Conservation (phyloP, 2,888 invertebrate genomes). For the Ormyrus pomaceus region DNA sequence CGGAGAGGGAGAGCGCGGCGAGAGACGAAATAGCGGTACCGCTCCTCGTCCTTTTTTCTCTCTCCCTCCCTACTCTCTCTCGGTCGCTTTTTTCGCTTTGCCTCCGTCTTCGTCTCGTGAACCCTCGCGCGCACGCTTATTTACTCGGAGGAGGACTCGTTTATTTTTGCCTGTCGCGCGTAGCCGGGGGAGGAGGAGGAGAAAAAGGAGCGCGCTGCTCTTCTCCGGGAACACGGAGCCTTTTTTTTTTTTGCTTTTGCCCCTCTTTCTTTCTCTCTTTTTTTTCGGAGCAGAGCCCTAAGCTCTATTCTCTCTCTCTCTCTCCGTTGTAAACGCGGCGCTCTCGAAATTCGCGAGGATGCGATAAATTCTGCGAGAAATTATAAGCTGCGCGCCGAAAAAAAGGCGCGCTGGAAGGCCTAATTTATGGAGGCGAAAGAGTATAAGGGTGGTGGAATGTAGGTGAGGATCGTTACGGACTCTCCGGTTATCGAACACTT, state of each 20-base stretch:
- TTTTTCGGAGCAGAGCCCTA: not conserved
- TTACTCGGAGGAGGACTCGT: slow-evolving; percentile 39
- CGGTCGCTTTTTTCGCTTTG: not conserved
- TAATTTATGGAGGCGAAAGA: too few relatives aligned
- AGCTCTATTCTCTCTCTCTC: not conserved
- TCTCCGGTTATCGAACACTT: not conserved
- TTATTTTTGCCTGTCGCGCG: slow-evolving; percentile 49
- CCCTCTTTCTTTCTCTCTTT: not conserved
- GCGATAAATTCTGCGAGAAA: slow-evolving; percentile 47
- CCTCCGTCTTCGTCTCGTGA: not conserved
- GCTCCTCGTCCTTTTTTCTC: slow-evolving; percentile 12
- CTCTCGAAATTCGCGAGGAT: slow-evolving; percentile 42
- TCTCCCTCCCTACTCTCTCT: slow-evolving; percentile 16
- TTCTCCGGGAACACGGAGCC: slow-evolving; percentile 19
- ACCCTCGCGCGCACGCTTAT: slow-evolving; percentile 32
- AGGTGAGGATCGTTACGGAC: not conserved
- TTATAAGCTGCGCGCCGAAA: slow-evolving; percentile 19
- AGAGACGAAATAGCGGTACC: slow-evolving; percentile 59
- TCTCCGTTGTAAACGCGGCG: slow-evolving; percentile 4
- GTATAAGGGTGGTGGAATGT: not conserved
- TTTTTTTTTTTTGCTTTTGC: not conserved
- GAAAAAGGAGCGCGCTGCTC: slow-evolving; percentile 30
- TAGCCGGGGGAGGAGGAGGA: not conserved
- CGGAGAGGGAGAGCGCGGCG: not conserved
- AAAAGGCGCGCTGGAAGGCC: too few relatives aligned